Conservation (phyloP, 2,113 vertebrate species). For the Aramus guarauna region DNA sequence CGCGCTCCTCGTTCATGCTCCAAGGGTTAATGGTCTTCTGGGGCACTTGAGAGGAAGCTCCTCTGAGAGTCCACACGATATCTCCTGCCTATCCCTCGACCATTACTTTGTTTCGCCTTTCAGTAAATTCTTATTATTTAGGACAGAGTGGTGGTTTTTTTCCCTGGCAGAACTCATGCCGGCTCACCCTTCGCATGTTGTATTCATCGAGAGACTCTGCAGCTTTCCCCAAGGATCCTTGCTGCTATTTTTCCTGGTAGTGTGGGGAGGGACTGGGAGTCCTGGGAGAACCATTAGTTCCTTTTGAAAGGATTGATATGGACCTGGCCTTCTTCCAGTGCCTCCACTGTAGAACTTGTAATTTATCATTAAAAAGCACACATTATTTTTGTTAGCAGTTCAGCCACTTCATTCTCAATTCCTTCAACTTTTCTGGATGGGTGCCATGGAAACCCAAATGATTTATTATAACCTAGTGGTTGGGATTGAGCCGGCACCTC, state of each 20-base stretch:
- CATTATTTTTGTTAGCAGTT: slow-evolving; percentile 24
- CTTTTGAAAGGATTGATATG: slow-evolving; percentile 33
- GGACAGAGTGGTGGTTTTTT: not conserved
- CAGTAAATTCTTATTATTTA: slow-evolving; percentile 38
- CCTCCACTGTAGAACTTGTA: not conserved
- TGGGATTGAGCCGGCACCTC: not conserved
- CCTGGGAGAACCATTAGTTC: slow-evolving; percentile 36
- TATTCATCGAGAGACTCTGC: not conserved
- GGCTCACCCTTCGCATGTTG: not conserved
- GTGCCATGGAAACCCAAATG: slow-evolving; percentile 18
- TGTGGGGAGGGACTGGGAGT: not conserved
- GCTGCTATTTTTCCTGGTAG: slow-evolving; percentile 44
- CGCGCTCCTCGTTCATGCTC: not conserved
- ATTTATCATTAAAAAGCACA: slow-evolving; percentile 22
- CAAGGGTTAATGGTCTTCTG: slow-evolving; percentile 37
- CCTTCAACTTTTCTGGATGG: slow-evolving; percentile 6
- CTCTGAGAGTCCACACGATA: not conserved
- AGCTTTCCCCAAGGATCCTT: slow-evolving; percentile 3
- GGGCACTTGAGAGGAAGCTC: not conserved
- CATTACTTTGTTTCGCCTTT: slow-evolving; percentile 8
- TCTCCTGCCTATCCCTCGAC: not conserved
- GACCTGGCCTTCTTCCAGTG: slow-evolving; percentile 35
- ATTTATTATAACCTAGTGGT: not conserved
- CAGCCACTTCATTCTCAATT: not conserved
- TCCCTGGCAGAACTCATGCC: not conserved